These are phyloP conservation scores for Trichomycterus rosablanca DNA, from an alignment of 2,113 vertebrate species.

Conservation along the genomic window DNA sequence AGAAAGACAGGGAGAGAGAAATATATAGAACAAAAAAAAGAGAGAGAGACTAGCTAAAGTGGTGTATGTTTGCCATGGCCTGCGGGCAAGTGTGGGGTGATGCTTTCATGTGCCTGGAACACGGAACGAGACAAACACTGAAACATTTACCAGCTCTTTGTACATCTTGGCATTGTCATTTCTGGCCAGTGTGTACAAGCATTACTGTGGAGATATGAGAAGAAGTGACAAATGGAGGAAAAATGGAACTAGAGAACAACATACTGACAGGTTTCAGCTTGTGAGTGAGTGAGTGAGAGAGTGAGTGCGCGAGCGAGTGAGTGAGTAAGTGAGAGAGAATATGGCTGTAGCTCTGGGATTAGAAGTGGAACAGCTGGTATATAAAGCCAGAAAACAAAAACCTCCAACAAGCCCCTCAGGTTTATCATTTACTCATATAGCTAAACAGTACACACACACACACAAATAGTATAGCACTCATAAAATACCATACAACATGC, in stretches of 20 bases:
- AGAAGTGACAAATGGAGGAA: constrained; percentile 2
- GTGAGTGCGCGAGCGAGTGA: no score
- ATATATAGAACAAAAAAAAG: not conserved
- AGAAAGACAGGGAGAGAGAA: constrained; percentile 1
- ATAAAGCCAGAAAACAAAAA: constrained; percentile 41
- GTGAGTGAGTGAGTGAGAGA: not conserved
- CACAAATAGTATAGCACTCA: not conserved
- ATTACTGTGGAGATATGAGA: not conserved
- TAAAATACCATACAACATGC: no score
- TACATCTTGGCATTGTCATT: constrained; percentile 9
- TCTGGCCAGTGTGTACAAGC: not conserved
- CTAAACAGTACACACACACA: constrained; percentile 11
- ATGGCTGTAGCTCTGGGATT: constrained; percentile 36
- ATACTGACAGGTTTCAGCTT: not conserved
- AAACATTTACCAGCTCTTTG: constrained; percentile 10
- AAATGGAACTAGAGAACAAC: not conserved
- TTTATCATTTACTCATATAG: constrained; percentile 29
- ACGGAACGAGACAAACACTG: constrained; percentile 24
- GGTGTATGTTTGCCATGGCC: constrained; percentile 36
- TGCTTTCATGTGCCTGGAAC: constrained; percentile 39
- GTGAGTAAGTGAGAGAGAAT: constrained; percentile 30
- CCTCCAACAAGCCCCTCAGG: constrained; percentile 36
- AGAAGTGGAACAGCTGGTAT: constrained; percentile 47
- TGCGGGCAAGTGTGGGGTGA: constrained; percentile 40
- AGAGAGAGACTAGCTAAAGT: constrained; percentile 21